Evolutionary conservation across 2,797 vertebrate species (phyloP).

Genomic region (Acanthurus leucopareius): DNA sequence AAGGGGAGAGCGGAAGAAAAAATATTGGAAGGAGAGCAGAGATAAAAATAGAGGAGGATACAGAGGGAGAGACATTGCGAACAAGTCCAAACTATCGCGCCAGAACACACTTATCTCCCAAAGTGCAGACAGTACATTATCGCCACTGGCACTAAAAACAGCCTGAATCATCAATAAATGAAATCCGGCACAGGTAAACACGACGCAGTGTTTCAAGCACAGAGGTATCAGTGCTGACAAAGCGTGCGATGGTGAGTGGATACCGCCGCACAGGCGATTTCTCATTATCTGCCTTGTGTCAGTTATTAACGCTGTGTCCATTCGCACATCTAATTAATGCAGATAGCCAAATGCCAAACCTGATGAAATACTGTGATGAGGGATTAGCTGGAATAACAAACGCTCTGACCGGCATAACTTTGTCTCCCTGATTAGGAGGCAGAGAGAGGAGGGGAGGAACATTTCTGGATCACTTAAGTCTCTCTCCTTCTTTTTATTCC

Average conservation of each 20-base stretch:
- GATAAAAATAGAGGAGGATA: slow-evolving; percentile 68
- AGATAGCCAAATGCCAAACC: slow-evolving; percentile 82
- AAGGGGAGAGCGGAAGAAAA: slow-evolving; percentile 37
- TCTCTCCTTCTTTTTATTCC: neutral
- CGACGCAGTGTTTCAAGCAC: slow-evolving; percentile 40
- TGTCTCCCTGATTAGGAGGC: slow-evolving; percentile 73
- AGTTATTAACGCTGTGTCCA: slow-evolving; percentile 69
- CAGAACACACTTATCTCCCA: slow-evolving; percentile 73
- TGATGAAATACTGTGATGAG: slow-evolving; percentile 77
- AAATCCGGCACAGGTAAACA: slow-evolving; percentile 69
- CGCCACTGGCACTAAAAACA: slow-evolving; percentile 66
- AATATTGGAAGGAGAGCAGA: slow-evolving; percentile 36
- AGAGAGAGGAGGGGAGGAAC: slow-evolving; percentile 27
- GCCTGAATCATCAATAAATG: slow-evolving; percentile 74
- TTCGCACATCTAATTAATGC: slow-evolving; percentile 81
- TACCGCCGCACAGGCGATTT: slow-evolving; percentile 34
- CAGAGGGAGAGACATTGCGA: slow-evolving; percentile 54
- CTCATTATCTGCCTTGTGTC: slow-evolving; percentile 70
- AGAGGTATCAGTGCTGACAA: slow-evolving; percentile 36
- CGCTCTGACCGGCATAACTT: slow-evolving; percentile 75
- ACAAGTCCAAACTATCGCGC: slow-evolving; percentile 69
- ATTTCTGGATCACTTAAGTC: slow-evolving; percentile 66
- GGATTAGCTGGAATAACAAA: slow-evolving; percentile 82
- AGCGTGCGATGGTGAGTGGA: slow-evolving; percentile 47
- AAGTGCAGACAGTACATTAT: slow-evolving; percentile 77